Conservation (phyloP, 1,140 invertebrate species). For the Pteromalus puparum region DNA sequence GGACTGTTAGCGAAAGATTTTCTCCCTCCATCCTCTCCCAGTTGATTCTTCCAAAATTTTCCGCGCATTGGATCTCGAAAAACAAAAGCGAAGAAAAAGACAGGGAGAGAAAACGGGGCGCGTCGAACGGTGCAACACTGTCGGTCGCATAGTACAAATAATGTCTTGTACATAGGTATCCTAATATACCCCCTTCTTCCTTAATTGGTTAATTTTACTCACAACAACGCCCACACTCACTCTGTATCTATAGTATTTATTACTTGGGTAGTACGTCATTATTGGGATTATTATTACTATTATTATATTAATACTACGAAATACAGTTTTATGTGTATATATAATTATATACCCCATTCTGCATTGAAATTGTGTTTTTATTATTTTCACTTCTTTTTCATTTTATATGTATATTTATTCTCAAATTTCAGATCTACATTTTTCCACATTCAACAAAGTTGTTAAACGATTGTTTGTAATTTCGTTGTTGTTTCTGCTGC, state of each 20-base stretch:
- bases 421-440: constrained; percentile 35
- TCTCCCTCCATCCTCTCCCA: constrained; percentile 3
- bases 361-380: constrained; percentile 52
- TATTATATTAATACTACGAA: constrained; percentile 74
- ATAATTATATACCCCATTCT: constrained; percentile 71
- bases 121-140: constrained; percentile 69
- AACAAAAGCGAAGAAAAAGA: constrained; percentile 57
- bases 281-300: constrained; percentile 75
- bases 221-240: constrained; percentile 70
- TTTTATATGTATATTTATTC: constrained; percentile 17
- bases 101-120: constrained; percentile 62
- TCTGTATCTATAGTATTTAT: constrained; percentile 77
- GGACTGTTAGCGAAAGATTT: constrained; percentile 43
- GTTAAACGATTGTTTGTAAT: background rate
- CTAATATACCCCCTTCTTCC: constrained; percentile 59
- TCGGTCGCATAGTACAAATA: constrained; percentile 75
- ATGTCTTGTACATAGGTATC: constrained; percentile 75
- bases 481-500: background rate
- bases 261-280: constrained; percentile 76
- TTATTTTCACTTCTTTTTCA: constrained; percentile 17
- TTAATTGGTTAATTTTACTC: constrained; percentile 72
- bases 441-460: background rate
- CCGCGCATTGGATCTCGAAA: constrained; percentile 36
- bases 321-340: constrained; percentile 76
- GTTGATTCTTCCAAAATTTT: constrained; percentile 18